Evolutionary conservation across 2,888 invertebrate genomes (phyloP).

Genomic region (Yponomeuta malinellus): DNA sequence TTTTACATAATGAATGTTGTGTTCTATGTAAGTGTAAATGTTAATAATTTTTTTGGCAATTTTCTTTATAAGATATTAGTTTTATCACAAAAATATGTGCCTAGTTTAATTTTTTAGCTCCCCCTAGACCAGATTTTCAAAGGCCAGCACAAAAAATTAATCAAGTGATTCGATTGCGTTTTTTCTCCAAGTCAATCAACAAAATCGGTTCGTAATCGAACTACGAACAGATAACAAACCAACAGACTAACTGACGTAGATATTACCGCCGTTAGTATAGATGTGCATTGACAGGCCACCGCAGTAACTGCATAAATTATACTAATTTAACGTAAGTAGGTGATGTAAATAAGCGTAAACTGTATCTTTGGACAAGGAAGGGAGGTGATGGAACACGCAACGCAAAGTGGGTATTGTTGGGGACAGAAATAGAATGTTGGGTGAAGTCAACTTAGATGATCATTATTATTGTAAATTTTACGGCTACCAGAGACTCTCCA

Average conservation of each 20-base stretch:
- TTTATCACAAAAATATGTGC: no score
- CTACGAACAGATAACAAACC: background rate
- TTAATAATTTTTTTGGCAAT: no score
- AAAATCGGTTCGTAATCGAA: background rate
- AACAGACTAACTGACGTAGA: background rate
- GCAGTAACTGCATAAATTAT: background rate
- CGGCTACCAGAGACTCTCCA: no score
- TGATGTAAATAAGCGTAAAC: background rate
- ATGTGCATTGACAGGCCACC: background rate
- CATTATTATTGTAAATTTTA: no score
- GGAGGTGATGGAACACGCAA: background rate
- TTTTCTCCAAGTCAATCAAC: background rate
- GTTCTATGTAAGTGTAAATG: no score
- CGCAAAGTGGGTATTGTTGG: background rate
- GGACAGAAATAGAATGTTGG: background rate
- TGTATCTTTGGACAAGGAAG: background rate
- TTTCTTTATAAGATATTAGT: no score
- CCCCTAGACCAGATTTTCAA: no score
- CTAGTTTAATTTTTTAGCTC: no score
- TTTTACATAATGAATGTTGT: no score
- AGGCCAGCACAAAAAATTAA: no score
- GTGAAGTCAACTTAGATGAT: no score
- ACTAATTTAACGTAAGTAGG: background rate
- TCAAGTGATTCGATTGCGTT: no score
- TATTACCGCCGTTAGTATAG: background rate